Base-by-base conservation (phyloP, 2,888 invertebrate genomes). In the Psylliodes chrysocephalus region DNA sequence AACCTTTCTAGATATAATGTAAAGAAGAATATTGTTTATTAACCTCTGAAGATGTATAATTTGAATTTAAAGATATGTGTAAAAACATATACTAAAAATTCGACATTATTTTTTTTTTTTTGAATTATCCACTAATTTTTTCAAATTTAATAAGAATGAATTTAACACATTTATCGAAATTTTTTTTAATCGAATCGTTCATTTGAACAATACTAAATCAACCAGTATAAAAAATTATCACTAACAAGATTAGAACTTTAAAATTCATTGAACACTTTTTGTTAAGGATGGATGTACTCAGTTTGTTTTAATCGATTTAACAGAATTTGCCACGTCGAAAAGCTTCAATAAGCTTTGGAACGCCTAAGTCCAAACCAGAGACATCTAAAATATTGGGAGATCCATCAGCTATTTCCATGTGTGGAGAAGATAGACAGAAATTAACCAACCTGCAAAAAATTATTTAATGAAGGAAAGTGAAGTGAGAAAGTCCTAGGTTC, bases 341-440 rank as follows among this genome's bases (percentile, higher is more conserved):
- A 1, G 89, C 88, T 79, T 90, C 87, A 55, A 91, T 84, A 35
- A 89, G 74, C 72, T 84, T 85, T 38, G 89, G 88, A 59, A 90
- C 85, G 73, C 87, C 84, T 42, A 85, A 86, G 77, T 90, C 88
- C 69, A 90, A 84, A 54, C 91, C 90, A 64, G 87, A 82, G 35
- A 90, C 84, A 73, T 88, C 88, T 46, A 90, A 82, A 22, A 77
- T 64, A 47, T 77, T 75, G 6, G 86, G 84, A 19, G 75, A 79
- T 57, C 84, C 85, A 72, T 85, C 84, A 1, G 85, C 84, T 2
- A 84, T 82, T 30, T 73, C 77, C 42, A 85, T 81, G 65, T 85
- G 84, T 66, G 86, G 84, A n/a, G 85, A 84, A 12, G 85, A 85
- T 71, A 89, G 78, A 38, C 86, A 86, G 81, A 88, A 84, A 54